A percentile compares a stretch with the other conserved stretches of the same genome.
These are phyloP conservation scores for Alosa sapidissima DNA, from an alignment of 2,797 vertebrate genomes.

Conservation along the genomic window DNA sequence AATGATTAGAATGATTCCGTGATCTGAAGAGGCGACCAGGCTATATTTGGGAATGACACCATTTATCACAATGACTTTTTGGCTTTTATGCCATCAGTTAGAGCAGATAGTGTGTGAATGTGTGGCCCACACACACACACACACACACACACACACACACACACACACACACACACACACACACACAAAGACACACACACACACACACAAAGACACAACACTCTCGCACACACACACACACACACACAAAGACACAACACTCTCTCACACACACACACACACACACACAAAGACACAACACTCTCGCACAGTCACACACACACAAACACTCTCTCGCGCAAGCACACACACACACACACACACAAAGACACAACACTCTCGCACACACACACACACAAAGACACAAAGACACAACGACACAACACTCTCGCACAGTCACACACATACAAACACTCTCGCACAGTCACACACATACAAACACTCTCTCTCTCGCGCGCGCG, in stretches of 20 bases:
- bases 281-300: background rate
- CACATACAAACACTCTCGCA: background rate
- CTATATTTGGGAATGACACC: conserved; percentile 16
- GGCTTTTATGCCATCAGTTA: background rate
- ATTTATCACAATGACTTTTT: background rate
- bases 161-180: background rate
- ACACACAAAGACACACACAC: too few relatives aligned
- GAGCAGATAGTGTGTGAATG: background rate
- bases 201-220: background rate
- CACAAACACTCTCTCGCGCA: too few relatives aligned
- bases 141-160: background rate
- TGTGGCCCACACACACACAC: background rate
- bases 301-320: background rate
- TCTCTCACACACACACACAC: background rate
- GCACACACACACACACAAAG: background rate
- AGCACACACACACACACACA: background rate
- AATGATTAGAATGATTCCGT: conserved; percentile 18
- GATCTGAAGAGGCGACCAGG: conserved; percentile 1
- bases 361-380: background rate
- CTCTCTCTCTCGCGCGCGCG: background rate
- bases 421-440: background rate
- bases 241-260: background rate
- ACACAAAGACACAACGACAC: background rate
- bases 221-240: background rate
- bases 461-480: background rate